Conservation (phyloP, 2,797 vertebrate genomes). For the Cuniculus paca region DNA sequence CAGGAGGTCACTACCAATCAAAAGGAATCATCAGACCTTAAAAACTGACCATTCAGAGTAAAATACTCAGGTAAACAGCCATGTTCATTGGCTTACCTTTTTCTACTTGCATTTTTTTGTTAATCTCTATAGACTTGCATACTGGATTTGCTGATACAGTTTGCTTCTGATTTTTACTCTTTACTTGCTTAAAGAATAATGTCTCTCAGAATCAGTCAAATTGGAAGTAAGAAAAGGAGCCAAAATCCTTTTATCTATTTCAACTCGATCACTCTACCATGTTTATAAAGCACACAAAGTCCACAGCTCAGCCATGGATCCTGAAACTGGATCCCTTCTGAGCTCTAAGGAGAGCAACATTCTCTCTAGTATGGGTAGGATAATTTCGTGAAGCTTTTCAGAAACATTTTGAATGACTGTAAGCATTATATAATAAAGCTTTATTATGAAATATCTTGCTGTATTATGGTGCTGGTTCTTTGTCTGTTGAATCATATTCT, state of each 20-base stretch:
- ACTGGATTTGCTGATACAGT: neutral
- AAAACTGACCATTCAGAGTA: neutral
- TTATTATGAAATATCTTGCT: neutral
- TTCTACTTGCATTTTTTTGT: neutral
- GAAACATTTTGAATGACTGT: neutral
- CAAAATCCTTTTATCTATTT: neutral
- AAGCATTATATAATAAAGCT: neutral
- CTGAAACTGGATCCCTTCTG: neutral
- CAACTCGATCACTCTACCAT: neutral
- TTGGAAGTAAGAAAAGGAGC: neutral
- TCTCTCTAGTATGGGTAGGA: neutral
- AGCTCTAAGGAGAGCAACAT: neutral
- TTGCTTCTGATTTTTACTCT: neutral
- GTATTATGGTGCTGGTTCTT: neutral
- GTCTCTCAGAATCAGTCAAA: neutral
- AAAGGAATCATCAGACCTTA: neutral
- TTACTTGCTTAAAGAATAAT: neutral
- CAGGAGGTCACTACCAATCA: neutral
- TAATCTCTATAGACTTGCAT: neutral
- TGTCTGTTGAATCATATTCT: conserved; percentile 35
- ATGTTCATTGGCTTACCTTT: neutral
- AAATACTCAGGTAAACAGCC: neutral
- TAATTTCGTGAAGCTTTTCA: neutral
- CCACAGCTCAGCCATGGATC: neutral
- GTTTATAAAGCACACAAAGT: neutral